phyloP scores from a whole-genome alignment of 2,113 vertebrate genomes.

The Atrichornis clamosus region DNA sequence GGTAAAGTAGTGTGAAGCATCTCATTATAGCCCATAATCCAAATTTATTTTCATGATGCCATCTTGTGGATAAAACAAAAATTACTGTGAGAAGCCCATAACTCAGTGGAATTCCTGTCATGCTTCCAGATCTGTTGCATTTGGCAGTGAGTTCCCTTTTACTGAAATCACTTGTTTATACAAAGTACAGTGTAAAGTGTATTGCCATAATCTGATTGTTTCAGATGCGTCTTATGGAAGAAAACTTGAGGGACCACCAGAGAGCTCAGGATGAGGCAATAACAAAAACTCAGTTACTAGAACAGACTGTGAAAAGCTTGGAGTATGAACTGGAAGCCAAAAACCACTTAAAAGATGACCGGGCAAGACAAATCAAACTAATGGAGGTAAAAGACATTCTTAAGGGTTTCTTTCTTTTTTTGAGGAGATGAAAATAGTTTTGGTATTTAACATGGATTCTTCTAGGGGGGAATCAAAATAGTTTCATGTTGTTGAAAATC shows the following conservation, averaged over 20 bases:
- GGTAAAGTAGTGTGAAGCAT: neutral
- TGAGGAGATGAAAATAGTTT: neutral
- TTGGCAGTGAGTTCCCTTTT: neutral
- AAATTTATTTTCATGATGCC: constrained; percentile 56
- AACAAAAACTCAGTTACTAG: constrained; percentile 78
- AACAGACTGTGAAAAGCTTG: constrained; percentile 83
- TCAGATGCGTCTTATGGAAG: constrained; percentile 81
- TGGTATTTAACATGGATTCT: neutral
- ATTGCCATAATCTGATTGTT: neutral
- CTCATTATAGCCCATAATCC: neutral
- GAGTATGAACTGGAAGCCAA: constrained; percentile 83
- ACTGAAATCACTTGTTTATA: neutral
- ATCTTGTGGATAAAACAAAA: constrained; percentile 60
- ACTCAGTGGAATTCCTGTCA: neutral
- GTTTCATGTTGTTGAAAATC: neutral
- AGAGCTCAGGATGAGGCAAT: constrained; percentile 83
- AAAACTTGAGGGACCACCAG: constrained; percentile 81
- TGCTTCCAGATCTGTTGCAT: neutral
- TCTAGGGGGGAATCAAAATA: neutral
- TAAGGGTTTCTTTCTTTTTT: neutral
- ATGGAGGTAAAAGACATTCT: constrained; percentile 82
- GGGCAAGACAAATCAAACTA: constrained; percentile 82
- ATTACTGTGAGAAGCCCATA: neutral
- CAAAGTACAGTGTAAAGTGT: neutral
- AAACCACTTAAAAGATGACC: constrained; percentile 82